These are phyloP conservation scores for Pinna nobilis DNA, from an alignment of 1,140 invertebrate genomes.

Conservation along the genomic window DNA sequence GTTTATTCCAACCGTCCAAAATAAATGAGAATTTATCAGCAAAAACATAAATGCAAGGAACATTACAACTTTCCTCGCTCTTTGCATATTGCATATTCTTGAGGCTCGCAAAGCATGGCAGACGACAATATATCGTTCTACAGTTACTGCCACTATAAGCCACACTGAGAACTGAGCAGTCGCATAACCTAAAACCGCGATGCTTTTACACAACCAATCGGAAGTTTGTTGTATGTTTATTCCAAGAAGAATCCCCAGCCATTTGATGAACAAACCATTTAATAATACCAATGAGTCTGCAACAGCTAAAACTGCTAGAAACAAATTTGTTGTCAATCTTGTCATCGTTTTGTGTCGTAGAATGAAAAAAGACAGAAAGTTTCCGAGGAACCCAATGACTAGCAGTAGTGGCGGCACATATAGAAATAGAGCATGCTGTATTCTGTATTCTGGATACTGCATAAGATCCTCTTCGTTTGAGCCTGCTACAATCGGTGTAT, in stretches of 20 bases:
- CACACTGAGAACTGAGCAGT: slow-evolving; percentile 71
- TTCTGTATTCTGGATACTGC: no score
- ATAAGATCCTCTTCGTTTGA: no score
- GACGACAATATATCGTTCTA: slow-evolving; percentile 73
- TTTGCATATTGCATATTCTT: slow-evolving; percentile 63
- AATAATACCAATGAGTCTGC: slow-evolving; percentile 70
- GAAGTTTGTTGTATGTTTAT: slow-evolving; percentile 47
- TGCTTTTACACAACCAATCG: slow-evolving; percentile 65
- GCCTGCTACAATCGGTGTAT: no score
- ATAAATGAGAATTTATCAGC: slow-evolving; percentile 64
- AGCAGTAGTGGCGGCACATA: slow-evolving; percentile 64
- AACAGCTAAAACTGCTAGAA: slow-evolving; percentile 68
- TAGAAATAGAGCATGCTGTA: slow-evolving; percentile 51
- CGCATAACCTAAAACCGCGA: slow-evolving; percentile 61
- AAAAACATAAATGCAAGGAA: slow-evolving; percentile 56
- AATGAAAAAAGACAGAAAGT: slow-evolving; percentile 64
- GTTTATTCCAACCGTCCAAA: slow-evolving; percentile 63
- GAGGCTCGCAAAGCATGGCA: slow-evolving; percentile 69
- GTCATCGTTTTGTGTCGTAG: slow-evolving; percentile 62
- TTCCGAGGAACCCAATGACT: slow-evolving; percentile 62
- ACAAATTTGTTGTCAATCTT: slow-evolving; percentile 66
- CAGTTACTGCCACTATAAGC: slow-evolving; percentile 73
- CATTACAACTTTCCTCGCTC: slow-evolving; percentile 63
- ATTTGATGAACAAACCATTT: slow-evolving; percentile 68
- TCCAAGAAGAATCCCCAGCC: slow-evolving; percentile 62